Conservation (phyloP, 2,797 vertebrate genomes). For the Manis pentadactyla region DNA sequence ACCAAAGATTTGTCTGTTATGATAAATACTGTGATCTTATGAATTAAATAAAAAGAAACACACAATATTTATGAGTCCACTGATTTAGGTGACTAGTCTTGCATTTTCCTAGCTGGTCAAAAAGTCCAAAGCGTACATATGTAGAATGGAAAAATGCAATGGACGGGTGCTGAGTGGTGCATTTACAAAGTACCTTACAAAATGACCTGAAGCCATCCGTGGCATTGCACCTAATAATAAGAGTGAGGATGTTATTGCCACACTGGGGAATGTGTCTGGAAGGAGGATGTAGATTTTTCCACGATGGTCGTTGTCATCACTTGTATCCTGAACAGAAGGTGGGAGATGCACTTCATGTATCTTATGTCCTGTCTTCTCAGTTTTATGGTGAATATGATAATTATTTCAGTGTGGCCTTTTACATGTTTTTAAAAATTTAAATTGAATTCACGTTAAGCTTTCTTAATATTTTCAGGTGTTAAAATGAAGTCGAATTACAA, state of each 20-base stretch:
- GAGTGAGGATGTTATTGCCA: neutral
- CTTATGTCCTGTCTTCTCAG: neutral
- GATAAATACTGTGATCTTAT: neutral
- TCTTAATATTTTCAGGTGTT: neutral
- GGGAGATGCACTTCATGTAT: neutral
- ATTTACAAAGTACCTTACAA: neutral
- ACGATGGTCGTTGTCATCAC: neutral
- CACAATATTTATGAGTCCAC: neutral
- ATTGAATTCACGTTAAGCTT: neutral
- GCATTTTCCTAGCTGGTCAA: neutral
- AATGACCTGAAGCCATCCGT: no score
- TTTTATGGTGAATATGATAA: neutral
- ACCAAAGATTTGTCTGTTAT: neutral
- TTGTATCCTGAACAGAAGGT: neutral
- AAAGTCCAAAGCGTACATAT: neutral
- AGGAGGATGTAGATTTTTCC: accelerated
- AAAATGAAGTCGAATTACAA: neutral
- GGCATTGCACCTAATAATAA: neutral
- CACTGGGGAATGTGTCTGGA: neutral
- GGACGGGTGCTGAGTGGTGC: no score
- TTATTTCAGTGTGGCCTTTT: neutral
- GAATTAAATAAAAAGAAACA: neutral
- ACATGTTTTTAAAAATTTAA: neutral
- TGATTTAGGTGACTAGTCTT: neutral
- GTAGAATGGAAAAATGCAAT: neutral